phyloP scores from a whole-genome alignment of 2,113 vertebrate species.

The Columba janthina region DNA sequence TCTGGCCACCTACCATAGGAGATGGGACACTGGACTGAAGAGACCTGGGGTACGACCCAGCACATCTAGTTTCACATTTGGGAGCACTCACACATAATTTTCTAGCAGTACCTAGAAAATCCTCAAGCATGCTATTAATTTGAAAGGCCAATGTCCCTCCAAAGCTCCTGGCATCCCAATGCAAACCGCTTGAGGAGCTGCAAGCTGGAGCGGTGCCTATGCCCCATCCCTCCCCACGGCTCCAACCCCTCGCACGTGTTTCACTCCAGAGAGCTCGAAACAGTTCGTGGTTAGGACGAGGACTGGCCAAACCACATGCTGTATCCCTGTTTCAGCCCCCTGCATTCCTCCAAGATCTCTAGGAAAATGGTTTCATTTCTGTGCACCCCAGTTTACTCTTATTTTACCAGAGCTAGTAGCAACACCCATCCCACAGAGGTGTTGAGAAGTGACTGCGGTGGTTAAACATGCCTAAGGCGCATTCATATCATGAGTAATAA shows the following conservation, averaged over 20 bases:
- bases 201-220: not conserved
- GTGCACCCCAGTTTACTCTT: not conserved
- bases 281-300: not conserved
- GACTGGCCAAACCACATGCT: not conserved
- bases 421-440: slow-evolving; percentile 2
- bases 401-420: not conserved
- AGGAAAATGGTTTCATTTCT: not conserved
- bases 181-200: slow-evolving; percentile 21
- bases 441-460: not conserved
- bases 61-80: slow-evolving; percentile 41
- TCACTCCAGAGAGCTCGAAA: not conserved
- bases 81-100: not conserved
- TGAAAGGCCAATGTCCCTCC: slow-evolving; percentile 46
- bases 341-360: not conserved
- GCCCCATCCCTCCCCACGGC: not conserved
- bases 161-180: slow-evolving; percentile 1
- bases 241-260: not conserved
- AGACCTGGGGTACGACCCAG: not conserved
- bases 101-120: slow-evolving; percentile 57
- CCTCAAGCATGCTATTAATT: slow-evolving; percentile 38
- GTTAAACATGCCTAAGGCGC: slow-evolving; percentile 20
- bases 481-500: slow-evolving; percentile 37
- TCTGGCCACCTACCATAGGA: not conserved
- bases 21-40: not conserved
- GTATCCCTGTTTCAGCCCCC: not conserved